phyloP scores from a whole-genome alignment of 1,140 invertebrate genomes.

The Cotesia vestalis region DNA sequence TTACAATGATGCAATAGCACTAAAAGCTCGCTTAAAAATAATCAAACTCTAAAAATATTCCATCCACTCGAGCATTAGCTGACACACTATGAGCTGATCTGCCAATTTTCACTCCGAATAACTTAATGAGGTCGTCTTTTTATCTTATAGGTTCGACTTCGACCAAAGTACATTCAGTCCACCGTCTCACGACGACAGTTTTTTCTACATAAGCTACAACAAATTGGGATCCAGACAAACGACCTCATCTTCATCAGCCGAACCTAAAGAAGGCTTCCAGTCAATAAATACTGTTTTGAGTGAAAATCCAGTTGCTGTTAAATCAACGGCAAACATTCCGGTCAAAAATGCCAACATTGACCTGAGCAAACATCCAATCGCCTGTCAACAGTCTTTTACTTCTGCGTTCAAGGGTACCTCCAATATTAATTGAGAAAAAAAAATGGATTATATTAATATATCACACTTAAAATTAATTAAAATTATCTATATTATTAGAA shows the following conservation, averaged over 20 bases:
- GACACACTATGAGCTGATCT: neutral
- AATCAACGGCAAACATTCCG: slow-evolving; percentile 24
- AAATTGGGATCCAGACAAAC: slow-evolving; percentile 43
- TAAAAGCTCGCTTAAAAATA: no score
- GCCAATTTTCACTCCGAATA: slow-evolving; percentile 8
- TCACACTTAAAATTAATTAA: no score
- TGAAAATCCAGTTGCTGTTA: slow-evolving; percentile 21
- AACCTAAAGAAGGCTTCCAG: slow-evolving; percentile 45
- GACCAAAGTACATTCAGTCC: slow-evolving; percentile 74
- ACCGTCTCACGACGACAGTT: slow-evolving; percentile 75
- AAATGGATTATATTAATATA: no score
- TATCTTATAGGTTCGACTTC: slow-evolving; percentile 72
- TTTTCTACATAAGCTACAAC: slow-evolving; percentile 74
- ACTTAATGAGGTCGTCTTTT: slow-evolving; percentile 32
- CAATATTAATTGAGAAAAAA: slow-evolving; percentile 2
- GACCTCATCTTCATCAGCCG: slow-evolving; percentile 30
- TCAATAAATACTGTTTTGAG: slow-evolving; percentile 52
- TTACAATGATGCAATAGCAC: no score
- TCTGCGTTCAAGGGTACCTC: neutral
- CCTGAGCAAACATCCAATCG: slow-evolving; percentile 73
- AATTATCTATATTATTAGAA: no score
- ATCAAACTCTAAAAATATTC: no score
- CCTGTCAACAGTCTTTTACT: slow-evolving; percentile 65
- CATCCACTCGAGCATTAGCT: no score
- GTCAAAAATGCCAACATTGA: slow-evolving; percentile 53